phyloP scores from a whole-genome alignment of 2,113 vertebrate genomes.

The Butorides virescens region DNA sequence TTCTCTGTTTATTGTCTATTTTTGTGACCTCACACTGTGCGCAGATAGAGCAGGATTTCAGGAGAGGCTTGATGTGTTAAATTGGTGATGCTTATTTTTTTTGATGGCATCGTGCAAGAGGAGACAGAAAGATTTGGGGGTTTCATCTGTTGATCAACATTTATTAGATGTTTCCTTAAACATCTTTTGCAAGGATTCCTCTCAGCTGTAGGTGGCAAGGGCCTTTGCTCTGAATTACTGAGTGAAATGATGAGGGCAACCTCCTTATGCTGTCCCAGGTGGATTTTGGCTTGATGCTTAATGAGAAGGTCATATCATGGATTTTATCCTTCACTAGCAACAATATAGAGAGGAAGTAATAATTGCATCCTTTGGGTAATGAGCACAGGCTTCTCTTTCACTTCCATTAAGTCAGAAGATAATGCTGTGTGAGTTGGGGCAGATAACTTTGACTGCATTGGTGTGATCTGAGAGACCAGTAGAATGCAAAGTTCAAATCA shows the following conservation, averaged over 20 bases:
- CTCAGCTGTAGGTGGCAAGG: background rate
- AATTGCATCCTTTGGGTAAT: conserved; percentile 15
- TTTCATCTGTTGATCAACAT: background rate
- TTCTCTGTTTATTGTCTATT: background rate
- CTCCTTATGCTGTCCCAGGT: background rate
- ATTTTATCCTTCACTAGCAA: conserved; percentile 18
- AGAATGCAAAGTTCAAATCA: background rate
- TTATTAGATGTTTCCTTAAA: background rate
- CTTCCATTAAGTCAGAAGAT: conserved; percentile 5
- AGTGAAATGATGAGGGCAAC: background rate
- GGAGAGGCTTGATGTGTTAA: background rate
- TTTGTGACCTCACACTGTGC: background rate
- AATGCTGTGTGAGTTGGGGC: background rate
- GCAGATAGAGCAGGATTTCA: background rate
- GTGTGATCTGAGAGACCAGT: background rate
- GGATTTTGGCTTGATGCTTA: background rate
- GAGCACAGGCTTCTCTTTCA: conserved; percentile 1
- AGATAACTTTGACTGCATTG: background rate
- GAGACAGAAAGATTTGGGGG: background rate
- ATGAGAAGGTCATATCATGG: conserved; percentile 26
- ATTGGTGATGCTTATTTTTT: background rate
- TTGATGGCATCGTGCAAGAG: background rate
- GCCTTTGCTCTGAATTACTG: background rate
- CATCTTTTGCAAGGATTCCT: background rate
- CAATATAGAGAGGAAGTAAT: conserved; percentile 9